Conservation (phyloP, 2,797 vertebrate species). For the Gallinago stenura region DNA sequence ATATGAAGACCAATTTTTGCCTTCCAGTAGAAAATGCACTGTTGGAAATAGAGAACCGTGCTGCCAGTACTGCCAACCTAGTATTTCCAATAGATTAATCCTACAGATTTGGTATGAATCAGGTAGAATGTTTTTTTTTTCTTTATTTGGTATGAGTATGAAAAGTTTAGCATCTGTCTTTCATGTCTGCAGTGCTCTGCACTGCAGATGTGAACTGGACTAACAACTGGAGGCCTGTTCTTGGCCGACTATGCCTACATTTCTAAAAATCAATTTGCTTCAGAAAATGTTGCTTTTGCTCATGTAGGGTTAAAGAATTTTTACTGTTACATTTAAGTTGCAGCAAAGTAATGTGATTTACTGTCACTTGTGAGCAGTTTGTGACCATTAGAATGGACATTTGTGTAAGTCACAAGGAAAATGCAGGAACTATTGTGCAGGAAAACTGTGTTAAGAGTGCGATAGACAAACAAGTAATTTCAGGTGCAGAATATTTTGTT, state of each 20-base stretch:
- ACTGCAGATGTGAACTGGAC: slow-evolving; percentile 13
- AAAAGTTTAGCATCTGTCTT: background rate
- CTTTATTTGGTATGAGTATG: background rate
- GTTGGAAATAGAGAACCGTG: background rate
- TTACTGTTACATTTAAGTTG: background rate
- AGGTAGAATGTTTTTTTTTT: background rate
- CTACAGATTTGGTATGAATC: background rate
- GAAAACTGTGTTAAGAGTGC: background rate
- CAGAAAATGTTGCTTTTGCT: background rate
- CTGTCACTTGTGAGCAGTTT: background rate
- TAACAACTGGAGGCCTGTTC: background rate
- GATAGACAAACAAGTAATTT: background rate
- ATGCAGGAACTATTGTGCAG: background rate
- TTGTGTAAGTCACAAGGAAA: background rate
- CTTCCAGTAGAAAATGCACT: background rate
- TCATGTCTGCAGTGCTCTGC: background rate
- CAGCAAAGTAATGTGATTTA: background rate
- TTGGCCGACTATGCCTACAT: background rate
- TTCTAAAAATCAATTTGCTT: background rate
- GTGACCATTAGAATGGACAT: background rate
- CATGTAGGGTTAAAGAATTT: background rate
- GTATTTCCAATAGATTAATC: background rate
- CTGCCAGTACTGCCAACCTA: background rate
- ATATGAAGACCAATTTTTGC: background rate
- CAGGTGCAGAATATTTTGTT: background rate